These are phyloP conservation scores for Emydocephalus ijimae DNA, from an alignment of 2,113 vertebrate species.

Conservation along the genomic window DNA sequence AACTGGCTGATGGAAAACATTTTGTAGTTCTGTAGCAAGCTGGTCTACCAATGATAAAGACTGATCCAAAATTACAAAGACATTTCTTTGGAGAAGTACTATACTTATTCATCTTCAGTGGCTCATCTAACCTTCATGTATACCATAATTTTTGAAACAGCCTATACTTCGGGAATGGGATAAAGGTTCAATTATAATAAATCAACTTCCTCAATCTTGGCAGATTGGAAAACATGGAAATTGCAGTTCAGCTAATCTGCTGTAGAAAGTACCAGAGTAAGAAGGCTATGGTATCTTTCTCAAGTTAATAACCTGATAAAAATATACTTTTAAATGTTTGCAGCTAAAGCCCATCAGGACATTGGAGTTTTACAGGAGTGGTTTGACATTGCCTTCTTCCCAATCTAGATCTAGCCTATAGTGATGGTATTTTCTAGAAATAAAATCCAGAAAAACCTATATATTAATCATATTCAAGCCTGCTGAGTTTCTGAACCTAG, in stretches of 20 bases:
- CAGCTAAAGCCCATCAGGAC: not conserved
- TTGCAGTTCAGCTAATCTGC: not conserved
- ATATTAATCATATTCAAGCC: not conserved
- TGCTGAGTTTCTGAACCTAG: not conserved
- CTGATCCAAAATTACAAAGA: not conserved
- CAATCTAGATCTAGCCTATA: not conserved
- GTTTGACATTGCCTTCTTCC: not conserved
- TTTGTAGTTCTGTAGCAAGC: not conserved
- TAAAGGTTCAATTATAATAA: not conserved
- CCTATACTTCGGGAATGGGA: not conserved
- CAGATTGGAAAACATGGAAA: not conserved
- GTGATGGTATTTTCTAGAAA: not conserved
- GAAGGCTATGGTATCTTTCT: not conserved
- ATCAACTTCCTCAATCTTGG: not conserved
- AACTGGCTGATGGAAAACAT: not conserved
- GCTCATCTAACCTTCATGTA: not conserved
- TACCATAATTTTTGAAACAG: not conserved
- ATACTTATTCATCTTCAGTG: not conserved
- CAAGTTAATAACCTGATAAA: not conserved
- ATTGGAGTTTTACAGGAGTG: not conserved
- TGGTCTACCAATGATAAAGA: not conserved
- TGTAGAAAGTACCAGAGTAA: not conserved
- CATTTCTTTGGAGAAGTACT: not conserved
- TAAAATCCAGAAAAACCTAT: not conserved
- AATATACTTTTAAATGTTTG: not conserved